Percentiles rank a stretch among this genome's conserved stretches.
Evolutionary conservation across 2,797 vertebrate genomes (phyloP).

Genomic region (Heteromormyrus szaboi): DNA sequence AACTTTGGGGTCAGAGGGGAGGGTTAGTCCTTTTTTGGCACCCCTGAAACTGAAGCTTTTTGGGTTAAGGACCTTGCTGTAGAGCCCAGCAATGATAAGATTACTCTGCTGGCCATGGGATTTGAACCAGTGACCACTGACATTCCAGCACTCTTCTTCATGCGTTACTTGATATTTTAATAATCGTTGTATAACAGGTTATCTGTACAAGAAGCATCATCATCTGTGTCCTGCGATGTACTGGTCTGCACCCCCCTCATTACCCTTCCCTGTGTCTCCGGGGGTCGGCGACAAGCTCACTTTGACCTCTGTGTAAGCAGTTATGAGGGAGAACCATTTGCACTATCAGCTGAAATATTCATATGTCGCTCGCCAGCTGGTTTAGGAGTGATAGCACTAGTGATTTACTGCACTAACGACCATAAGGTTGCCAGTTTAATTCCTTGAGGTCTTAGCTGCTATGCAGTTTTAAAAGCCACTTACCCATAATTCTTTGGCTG

Average conservation of each 20-base stretch:
- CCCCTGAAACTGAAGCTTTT: background rate
- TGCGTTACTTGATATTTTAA: background rate
- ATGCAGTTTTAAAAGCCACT: slow-evolving; percentile 1
- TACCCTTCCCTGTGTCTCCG: background rate
- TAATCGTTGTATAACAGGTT: background rate
- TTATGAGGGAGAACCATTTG: background rate
- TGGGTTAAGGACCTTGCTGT: background rate
- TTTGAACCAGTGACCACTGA: background rate
- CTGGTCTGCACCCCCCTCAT: background rate
- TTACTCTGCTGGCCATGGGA: background rate
- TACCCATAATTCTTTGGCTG: background rate
- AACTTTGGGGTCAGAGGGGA: background rate
- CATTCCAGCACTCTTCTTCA: background rate
- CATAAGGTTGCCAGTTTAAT: background rate
- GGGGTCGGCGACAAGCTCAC: background rate
- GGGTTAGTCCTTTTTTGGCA: background rate
- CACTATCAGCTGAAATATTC: background rate
- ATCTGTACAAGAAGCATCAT: background rate
- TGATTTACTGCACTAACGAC: background rate
- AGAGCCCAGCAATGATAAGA: background rate
- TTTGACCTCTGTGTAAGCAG: background rate
- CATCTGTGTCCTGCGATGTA: background rate
- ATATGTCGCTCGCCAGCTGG: background rate
- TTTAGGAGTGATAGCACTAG: background rate
- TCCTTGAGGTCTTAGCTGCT: background rate